These are phyloP conservation scores for Zeus faber DNA, from an alignment of 2,113 vertebrate species.

Conservation along the genomic window DNA sequence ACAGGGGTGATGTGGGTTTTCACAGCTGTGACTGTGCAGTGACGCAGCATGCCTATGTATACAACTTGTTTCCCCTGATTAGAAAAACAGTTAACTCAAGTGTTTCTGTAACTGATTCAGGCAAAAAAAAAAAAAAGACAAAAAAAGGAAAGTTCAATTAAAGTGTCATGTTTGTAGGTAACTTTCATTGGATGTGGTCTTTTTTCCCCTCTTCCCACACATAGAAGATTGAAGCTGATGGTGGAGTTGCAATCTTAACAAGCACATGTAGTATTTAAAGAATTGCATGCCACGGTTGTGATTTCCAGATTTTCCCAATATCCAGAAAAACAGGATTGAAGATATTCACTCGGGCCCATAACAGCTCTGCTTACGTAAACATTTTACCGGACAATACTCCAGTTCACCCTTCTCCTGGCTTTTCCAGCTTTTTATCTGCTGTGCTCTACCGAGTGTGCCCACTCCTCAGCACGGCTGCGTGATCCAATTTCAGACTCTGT, in stretches of 20 bases:
- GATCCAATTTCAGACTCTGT: conserved; percentile 55
- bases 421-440: conserved; percentile 34
- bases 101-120: conserved; percentile 72
- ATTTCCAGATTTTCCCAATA: no score
- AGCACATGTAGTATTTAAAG: no score
- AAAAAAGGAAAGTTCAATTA: conserved; percentile 63
- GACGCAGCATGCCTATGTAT: conserved; percentile 76
- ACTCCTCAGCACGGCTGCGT: conserved; percentile 28
- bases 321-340: no score
- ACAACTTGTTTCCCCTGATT: conserved; percentile 63
- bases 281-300: no score
- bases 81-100: conserved; percentile 52
- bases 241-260: no score
- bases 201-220: conserved; percentile 14
- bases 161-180: conserved; percentile 78
- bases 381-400: no score
- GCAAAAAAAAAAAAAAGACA: conserved; percentile 4
- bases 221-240: no score
- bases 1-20: conserved; percentile 61
- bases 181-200: conserved; percentile 38
- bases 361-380: no score
- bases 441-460: conserved; percentile 19
- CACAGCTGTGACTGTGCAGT: conserved; percentile 74
- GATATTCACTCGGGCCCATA: no score
- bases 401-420: no score